These are phyloP conservation scores for Lates calcarifer DNA, from an alignment of 2,113 vertebrate genomes.

Conservation along the genomic window DNA sequence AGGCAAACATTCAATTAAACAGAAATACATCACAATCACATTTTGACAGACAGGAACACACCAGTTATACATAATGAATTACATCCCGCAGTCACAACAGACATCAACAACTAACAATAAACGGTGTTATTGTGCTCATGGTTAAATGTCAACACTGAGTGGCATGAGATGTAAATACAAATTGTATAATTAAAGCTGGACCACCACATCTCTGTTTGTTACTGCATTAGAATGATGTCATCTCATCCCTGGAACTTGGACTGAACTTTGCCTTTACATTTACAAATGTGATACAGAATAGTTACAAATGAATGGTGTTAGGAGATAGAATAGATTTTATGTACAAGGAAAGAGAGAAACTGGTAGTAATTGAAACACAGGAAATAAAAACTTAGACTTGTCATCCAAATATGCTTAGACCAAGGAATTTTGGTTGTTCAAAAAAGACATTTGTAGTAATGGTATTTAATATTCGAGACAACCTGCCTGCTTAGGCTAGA, in stretches of 20 bases:
- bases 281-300: neutral
- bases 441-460: neutral
- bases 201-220: neutral
- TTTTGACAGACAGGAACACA: neutral
- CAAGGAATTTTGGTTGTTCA: neutral
- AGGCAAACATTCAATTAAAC: neutral
- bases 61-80: slow-evolving; percentile 16
- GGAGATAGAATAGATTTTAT: too few relatives aligned
- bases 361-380: neutral
- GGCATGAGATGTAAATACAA: slow-evolving; percentile 15
- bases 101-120: slow-evolving; percentile 11
- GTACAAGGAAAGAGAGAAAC: too few relatives aligned
- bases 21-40: neutral
- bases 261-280: neutral
- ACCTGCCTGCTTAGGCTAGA: neutral
- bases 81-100: neutral
- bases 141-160: slow-evolving; percentile 30
- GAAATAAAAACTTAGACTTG: too few relatives aligned
- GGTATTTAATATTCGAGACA: neutral
- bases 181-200: slow-evolving; percentile 29
- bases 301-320: too few relatives aligned
- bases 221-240: neutral
- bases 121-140: slow-evolving; percentile 21
- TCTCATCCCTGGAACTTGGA: neutral
- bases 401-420: neutral